Evolutionary conservation across 2,113 vertebrate species (phyloP).

Genomic region (Brachyhypopomus gauderio): DNA sequence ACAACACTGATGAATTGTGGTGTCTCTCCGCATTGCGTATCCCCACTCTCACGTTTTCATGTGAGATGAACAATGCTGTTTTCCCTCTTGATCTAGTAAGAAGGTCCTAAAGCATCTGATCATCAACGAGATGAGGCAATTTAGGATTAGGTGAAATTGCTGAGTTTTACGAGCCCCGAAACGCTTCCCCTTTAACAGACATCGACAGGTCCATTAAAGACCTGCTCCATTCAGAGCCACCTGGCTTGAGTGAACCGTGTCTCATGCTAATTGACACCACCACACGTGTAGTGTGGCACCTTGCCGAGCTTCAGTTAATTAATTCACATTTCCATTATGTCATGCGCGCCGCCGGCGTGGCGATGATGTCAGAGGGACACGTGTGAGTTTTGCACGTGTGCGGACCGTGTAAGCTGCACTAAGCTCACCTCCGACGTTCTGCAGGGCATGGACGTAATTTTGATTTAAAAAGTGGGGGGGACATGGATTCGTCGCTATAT

Average conservation of each 20-base stretch:
- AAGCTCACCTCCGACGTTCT: background rate
- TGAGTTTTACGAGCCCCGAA: background rate
- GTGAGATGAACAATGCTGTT: slow-evolving; percentile 25
- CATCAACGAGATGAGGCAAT: background rate
- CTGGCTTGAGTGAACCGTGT: background rate
- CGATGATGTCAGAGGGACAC: background rate
- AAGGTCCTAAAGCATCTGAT: background rate
- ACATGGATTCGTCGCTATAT: too few relatives aligned
- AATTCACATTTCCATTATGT: slow-evolving; percentile 41
- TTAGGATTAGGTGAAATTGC: background rate
- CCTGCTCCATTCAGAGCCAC: background rate
- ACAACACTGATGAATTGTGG: slow-evolving; percentile 36
- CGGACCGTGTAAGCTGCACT: background rate
- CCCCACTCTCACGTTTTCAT: background rate
- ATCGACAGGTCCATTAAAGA: background rate
- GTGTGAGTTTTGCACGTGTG: background rate
- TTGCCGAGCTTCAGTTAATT: slow-evolving; percentile 7
- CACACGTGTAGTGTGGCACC: background rate
- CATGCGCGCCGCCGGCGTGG: slow-evolving; percentile 1
- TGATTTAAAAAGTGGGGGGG: too few relatives aligned
- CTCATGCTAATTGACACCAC: background rate
- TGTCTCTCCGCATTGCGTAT: slow-evolving; percentile 21
- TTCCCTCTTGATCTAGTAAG: background rate
- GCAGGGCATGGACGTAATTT: too few relatives aligned
- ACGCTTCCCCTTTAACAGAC: background rate